These are phyloP conservation scores for Psix sp. DNA, from an alignment of 1,140 invertebrate species.

Conservation along the genomic window DNA sequence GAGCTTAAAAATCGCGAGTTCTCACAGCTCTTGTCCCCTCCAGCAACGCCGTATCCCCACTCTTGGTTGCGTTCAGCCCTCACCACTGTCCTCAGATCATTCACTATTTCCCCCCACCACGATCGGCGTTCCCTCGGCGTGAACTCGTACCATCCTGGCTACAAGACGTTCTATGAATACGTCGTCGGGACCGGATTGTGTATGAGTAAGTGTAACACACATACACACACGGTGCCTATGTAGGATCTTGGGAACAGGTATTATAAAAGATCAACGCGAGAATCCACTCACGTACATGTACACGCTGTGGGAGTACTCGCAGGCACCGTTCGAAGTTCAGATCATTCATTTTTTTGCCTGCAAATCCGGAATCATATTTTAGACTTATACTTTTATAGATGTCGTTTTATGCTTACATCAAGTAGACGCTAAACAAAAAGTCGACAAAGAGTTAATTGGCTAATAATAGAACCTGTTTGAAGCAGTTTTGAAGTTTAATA, in stretches of 20 bases:
- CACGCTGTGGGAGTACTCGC: slow-evolving; percentile 32
- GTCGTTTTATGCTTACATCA: slow-evolving; percentile 1
- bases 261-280: slow-evolving; percentile 38
- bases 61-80: slow-evolving; percentile 25
- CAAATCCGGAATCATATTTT: slow-evolving; percentile 28
- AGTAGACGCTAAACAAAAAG: neutral
- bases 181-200: slow-evolving; percentile 2
- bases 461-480: slow-evolving; percentile 18
- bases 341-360: slow-evolving; percentile 40
- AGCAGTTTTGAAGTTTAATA: neutral
- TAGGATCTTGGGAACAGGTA: slow-evolving; percentile 53
- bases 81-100: slow-evolving; percentile 69
- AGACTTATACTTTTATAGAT: slow-evolving; percentile 21
- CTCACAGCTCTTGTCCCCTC: slow-evolving; percentile 28
- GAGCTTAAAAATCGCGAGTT: slow-evolving; percentile 45
- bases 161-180: slow-evolving; percentile 31
- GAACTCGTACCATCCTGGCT: slow-evolving; percentile 38
- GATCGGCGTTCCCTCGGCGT: slow-evolving; percentile 3
- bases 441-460: slow-evolving; percentile 20
- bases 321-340: slow-evolving; percentile 38
- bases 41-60: slow-evolving; percentile 4
- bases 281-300: slow-evolving; percentile 11
- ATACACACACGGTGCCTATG: slow-evolving; percentile 11
- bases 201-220: slow-evolving; percentile 18
- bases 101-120: slow-evolving; percentile 73